Conservation (phyloP, 2,113 vertebrate species). For the Mirounga angustirostris region DNA sequence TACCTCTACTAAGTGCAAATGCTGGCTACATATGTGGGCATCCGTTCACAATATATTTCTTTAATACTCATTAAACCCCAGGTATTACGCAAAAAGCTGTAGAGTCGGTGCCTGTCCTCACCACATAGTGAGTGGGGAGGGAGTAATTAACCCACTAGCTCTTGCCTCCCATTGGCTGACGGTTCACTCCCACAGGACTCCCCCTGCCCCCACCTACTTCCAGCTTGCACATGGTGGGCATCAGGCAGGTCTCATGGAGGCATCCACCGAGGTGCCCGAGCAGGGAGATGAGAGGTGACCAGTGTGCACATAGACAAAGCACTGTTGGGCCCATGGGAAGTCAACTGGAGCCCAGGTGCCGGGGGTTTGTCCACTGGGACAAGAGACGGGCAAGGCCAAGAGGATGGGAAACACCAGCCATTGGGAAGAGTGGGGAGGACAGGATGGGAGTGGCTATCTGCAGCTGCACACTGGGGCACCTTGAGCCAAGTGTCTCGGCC, state of each 20-base stretch:
- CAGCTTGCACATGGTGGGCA: too few species aligned
- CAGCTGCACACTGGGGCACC: too few species aligned
- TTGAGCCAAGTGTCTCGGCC: neutral
- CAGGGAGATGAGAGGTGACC: neutral
- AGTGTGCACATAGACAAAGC: neutral
- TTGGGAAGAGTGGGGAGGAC: neutral
- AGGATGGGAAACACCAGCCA: neutral
- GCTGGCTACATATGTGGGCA: neutral
- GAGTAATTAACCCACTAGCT: neutral
- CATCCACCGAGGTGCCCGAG: too few species aligned
- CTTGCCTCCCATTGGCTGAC: neutral
- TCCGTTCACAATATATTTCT: neutral
- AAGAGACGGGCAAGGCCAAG: neutral
- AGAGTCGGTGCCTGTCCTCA: neutral
- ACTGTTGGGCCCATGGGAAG: neutral
- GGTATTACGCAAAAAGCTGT: neutral
- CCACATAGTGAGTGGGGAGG: accelerated
- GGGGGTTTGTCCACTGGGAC: neutral
- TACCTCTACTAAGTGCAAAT: neutral
- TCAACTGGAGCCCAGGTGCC: neutral
- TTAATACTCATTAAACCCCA: neutral
- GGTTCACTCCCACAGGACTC: too few species aligned
- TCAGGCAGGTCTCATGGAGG: neutral
- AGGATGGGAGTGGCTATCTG: neutral
- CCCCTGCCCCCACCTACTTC: accelerated